phyloP scores from a whole-genome alignment of 2,888 invertebrate species.

The Baronia brevicornis region DNA sequence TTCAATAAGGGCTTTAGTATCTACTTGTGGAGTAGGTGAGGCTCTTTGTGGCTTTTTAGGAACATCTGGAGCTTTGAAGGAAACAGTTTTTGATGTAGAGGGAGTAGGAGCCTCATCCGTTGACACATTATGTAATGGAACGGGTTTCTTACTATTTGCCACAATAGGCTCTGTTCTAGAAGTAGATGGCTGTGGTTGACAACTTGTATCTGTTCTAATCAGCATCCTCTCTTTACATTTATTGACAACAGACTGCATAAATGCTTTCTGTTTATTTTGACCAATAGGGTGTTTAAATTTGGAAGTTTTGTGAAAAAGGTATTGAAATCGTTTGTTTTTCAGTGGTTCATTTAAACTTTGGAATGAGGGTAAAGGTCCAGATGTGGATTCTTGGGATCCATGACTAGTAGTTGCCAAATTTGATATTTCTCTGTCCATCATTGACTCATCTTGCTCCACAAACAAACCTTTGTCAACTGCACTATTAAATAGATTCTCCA shows the following conservation, averaged over 20 bases:
- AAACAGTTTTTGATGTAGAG: constrained; percentile 54
- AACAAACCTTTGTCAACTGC: constrained; percentile 67
- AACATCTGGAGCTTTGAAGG: constrained; percentile 52
- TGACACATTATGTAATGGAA: constrained; percentile 47
- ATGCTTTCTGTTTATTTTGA: constrained; percentile 68
- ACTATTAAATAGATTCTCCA: constrained; percentile 69
- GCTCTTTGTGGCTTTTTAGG: constrained; percentile 54
- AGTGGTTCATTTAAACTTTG: constrained; percentile 65
- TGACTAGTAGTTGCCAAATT: constrained; percentile 67
- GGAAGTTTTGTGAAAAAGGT: constrained; percentile 67
- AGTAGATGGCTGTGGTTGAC: constrained; percentile 57
- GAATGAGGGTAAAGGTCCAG: constrained; percentile 58
- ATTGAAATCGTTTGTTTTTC: constrained; percentile 69
- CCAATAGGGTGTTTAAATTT: constrained; percentile 69
- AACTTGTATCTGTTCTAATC: constrained; percentile 43
- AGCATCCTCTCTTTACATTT: constrained; percentile 70
- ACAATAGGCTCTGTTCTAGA: constrained; percentile 58
- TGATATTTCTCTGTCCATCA: constrained; percentile 69
- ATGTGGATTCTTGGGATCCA: constrained; percentile 51
- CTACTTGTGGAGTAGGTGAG: constrained; percentile 63
- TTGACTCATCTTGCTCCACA: constrained; percentile 63
- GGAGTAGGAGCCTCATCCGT: constrained; percentile 47
- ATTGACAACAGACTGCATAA: constrained; percentile 69
- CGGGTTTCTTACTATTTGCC: constrained; percentile 51
- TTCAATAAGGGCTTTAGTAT: constrained; percentile 87